A percentile compares a stretch with the other conserved stretches of the same genome.
Conservation (phyloP, 2,888 invertebrate species). For the Blastobasis lacticolella region DNA sequence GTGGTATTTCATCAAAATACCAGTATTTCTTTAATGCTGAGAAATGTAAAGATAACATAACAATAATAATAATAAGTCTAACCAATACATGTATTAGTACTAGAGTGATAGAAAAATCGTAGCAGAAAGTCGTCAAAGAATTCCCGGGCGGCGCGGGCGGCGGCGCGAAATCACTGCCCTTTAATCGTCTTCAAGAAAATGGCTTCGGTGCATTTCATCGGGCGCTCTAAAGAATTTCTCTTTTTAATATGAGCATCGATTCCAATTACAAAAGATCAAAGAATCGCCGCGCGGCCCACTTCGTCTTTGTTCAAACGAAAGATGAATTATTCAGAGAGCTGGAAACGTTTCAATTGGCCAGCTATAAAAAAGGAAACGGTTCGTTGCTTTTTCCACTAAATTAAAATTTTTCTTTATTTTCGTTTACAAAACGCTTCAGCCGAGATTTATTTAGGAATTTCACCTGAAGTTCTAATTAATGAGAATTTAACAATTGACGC, state of each 20-base stretch:
- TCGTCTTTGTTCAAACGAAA: constrained; percentile 75
- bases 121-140: background rate
- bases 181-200: constrained; percentile 65
- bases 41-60: too few species aligned
- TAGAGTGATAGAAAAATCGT: background rate
- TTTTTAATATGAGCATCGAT: constrained; percentile 75
- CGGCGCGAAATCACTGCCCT: constrained; percentile 48
- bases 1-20: too few species aligned
- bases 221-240: constrained; percentile 62
- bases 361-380: constrained; percentile 72
- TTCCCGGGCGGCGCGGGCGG: constrained; percentile 10
- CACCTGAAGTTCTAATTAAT: too few species aligned
- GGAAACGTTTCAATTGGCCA: constrained; percentile 75
- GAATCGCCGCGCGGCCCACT: constrained; percentile 73
- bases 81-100: too few species aligned
- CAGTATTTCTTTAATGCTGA: too few species aligned
- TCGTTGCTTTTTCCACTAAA: constrained; percentile 72
- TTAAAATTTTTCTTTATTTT: constrained; percentile 68
- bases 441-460: too few species aligned
- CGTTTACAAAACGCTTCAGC: constrained; percentile 23
- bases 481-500: too few species aligned
- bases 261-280: constrained; percentile 76
- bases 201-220: constrained; percentile 70
- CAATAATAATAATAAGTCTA: too few species aligned
- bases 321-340: constrained; percentile 74